Base-by-base conservation (phyloP, 1,140 invertebrate genomes). In the Cyclina sinensis region DNA sequence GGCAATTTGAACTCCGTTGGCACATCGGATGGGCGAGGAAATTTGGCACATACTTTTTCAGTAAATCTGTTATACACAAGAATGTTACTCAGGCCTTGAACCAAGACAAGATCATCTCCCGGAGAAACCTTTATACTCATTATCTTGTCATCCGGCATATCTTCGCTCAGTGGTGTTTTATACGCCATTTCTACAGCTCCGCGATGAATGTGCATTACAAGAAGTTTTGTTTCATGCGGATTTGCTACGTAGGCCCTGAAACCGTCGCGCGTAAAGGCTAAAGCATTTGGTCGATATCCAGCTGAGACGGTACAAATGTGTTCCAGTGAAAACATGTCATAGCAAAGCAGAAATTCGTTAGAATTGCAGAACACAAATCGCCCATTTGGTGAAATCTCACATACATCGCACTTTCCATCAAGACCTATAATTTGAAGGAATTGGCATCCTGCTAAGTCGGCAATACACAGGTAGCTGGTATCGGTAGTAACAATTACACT, bases 1-100 rank as follows among this genome's bases (percentile, higher is more conserved):
- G 95, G 95, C 48, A 95, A 88, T 73, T 92, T 92, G 90, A 95
- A 95, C 81, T 95, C 94, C 24, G 90, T 88, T 48, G 94, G 94
- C 16, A 95, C 82, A 46, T 94, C 92, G 0, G 68, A 62, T 35
- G 95, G 94, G 48, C 92, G 86, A 27, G n/a, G 12, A 73, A 95
- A 92, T 54, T 89, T 83, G 11, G 90, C 90, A 30, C 89, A 73
- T 12, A 95, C 88, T 65, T 91, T 91, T 62, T 95, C 94, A 14
- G 83, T 81, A 21, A 81, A 73, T 27, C 92, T 76, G 82, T 93
- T 87, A 83, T 95, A 93, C 12, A 95, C 92, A 11, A 95, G 32
- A 16, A 95, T 78, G 54, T 89, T 91, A 65, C 91, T 87, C 11
- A 86, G 62, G 21, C 92, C 93, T 30, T 93, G 87, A 7, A 95